phyloP scores from a whole-genome alignment of 2,113 vertebrate genomes.

The Grus americana region DNA sequence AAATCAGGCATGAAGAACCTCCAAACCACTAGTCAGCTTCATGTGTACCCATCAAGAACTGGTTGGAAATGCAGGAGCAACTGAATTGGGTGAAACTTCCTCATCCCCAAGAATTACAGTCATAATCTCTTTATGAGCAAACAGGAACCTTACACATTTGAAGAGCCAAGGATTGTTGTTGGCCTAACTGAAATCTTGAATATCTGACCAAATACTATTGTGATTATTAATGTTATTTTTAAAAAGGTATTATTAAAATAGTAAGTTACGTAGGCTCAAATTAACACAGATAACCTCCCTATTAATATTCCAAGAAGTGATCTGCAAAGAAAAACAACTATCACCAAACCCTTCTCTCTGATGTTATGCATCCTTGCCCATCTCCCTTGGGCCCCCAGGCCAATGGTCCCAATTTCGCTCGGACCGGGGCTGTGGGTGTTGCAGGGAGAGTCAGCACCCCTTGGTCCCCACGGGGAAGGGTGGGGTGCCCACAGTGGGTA shows the following conservation, averaged over 20 bases:
- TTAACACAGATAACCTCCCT: neutral
- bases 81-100: neutral
- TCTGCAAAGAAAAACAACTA: neutral
- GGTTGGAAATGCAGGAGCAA: neutral
- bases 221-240: neutral
- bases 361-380: neutral
- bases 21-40: neutral
- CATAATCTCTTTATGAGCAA: neutral
- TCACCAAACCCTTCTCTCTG: neutral
- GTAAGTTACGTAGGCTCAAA: neutral
- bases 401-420: neutral
- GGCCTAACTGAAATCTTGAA: neutral
- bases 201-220: neutral
- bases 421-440: neutral
- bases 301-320: neutral
- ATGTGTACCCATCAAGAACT: neutral
- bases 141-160: neutral
- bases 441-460: neutral
- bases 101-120: neutral
- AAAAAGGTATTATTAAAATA: neutral
- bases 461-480: neutral
- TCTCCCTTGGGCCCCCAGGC: neutral
- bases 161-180: neutral
- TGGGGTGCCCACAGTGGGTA: rapidly evolving
- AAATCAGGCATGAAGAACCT: neutral